Percentiles rank a stretch among this genome's conserved stretches.
phyloP scores from a whole-genome alignment of 2,113 vertebrate species.

The Microtus oregoni region DNA sequence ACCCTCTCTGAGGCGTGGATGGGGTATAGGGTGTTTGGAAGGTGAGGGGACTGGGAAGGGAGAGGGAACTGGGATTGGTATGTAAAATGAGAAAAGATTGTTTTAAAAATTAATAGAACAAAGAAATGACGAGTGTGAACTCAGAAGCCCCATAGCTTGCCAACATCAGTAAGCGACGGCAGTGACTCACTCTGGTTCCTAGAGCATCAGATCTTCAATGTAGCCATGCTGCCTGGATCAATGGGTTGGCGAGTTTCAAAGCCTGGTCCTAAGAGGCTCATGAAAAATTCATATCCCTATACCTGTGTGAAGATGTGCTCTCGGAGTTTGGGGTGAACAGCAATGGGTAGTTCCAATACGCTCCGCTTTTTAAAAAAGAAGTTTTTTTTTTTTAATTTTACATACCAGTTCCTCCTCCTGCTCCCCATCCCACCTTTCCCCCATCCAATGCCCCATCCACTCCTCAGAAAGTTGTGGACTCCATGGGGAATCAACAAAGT shows the following conservation, averaged over 20 bases:
- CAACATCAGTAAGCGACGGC: neutral
- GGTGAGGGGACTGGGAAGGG: too few relatives aligned
- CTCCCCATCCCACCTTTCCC: too few relatives aligned
- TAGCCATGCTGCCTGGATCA: conserved; percentile 2
- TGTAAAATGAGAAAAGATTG: too few relatives aligned
- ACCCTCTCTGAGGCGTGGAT: too few relatives aligned
- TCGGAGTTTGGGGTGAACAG: neutral
- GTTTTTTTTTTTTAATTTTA: too few relatives aligned
- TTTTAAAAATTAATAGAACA: too few relatives aligned
- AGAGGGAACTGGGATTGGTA: too few relatives aligned
- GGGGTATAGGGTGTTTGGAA: too few relatives aligned
- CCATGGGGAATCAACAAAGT: too few relatives aligned
- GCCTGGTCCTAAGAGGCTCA: neutral
- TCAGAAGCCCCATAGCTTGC: neutral
- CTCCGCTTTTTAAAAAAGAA: neutral
- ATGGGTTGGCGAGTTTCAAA: neutral
- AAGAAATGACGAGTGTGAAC: neutral
- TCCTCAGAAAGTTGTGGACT: too few relatives aligned
- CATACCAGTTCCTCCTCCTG: too few relatives aligned
- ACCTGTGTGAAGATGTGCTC: neutral
- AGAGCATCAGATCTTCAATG: neutral
- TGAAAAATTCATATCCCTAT: conserved; percentile 8
- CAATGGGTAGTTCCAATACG: neutral
- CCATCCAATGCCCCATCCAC: too few relatives aligned
- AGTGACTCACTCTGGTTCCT: neutral